Evolutionary conservation across 2,797 vertebrate genomes (phyloP), one percentile per base, ranked within the genome.

Genomic region (Acomys russatus): DNA sequence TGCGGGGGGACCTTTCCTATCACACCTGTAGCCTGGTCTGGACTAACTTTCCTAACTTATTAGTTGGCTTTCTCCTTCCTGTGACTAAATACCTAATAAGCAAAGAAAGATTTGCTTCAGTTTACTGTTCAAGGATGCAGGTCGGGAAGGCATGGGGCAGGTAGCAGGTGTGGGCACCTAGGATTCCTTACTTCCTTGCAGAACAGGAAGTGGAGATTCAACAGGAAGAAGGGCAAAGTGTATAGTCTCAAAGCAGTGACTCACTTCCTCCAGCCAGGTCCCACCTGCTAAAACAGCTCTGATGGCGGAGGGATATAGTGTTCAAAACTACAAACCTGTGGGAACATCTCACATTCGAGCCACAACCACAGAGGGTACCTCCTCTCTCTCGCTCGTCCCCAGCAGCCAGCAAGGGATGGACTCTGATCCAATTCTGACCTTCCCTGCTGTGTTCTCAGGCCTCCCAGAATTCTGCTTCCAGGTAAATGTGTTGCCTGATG

Each of bases 401-500:
- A 23, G 12, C 25, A 18, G 10, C 35, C 44, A n/a, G 20, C n/a
- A 28, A 64, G 59, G 68, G 71, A 30, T 68, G 23, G 9, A 8
- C 33, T 54, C 44, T 10, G 1, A 9, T 38, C 12, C 63, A 23
- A 22, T 8, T 33, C 25, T 22, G 76, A 18, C 33, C 28, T 73
- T n/a, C 7, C 51, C 28, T 4, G 4, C 44, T 22, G 1, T 28
- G 63, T 1, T 3, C 73, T 20, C 7, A 6, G 33, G 44, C 12
- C 25, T 66, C 17, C 49, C 18, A 25, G 38, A 88, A 76, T 63
- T 77, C 73, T 73, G 64, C 44, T 63, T 77, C 54, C 20, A 63
- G 44, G 28, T 18, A 11, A 3, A 3, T 2, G 8, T 56, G 38
- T 2, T 6, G 8, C 18, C 6, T 38, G 9, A 1, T 2, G 63